Percentiles rank a stretch among this genome's conserved stretches.
These are phyloP conservation scores for Oryzias melastigma DNA, from an alignment of 2,113 vertebrate species.

Conservation along the genomic window DNA sequence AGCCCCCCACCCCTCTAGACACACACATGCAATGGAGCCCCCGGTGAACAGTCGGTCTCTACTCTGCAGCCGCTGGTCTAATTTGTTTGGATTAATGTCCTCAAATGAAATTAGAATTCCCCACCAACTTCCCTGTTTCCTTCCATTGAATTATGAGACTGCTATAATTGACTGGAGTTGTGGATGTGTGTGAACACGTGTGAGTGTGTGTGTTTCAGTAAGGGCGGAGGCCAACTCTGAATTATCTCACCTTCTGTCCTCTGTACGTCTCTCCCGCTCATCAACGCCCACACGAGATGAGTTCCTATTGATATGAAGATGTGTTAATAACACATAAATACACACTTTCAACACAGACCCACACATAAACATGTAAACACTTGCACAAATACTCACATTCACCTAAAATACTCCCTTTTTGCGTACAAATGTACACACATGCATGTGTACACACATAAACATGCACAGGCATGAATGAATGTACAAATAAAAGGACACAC, in stretches of 20 bases:
- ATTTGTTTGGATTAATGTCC: conserved; percentile 76
- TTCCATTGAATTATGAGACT: conserved; percentile 64
- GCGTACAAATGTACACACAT: neutral
- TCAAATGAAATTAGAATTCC: conserved; percentile 74
- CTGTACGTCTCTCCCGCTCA: conserved; percentile 4
- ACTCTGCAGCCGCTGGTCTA: conserved; percentile 47
- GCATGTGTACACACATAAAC: too few relatives aligned
- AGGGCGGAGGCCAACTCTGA: conserved; percentile 16
- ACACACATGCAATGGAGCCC: conserved; percentile 1
- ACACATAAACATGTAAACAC: neutral
- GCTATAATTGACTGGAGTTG: conserved; percentile 74
- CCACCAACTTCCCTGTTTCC: conserved; percentile 68
- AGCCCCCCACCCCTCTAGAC: conserved; percentile 14
- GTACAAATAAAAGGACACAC: too few relatives aligned
- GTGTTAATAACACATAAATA: neutral
- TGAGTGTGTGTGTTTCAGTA: neutral
- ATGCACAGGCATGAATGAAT: too few relatives aligned
- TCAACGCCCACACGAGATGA: conserved; percentile 61
- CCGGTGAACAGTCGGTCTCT: conserved; percentile 25
- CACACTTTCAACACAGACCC: neutral
- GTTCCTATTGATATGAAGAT: conserved; percentile 64
- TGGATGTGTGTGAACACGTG: neutral
- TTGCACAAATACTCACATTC: too few relatives aligned
- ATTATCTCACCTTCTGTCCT: conserved; percentile 18
- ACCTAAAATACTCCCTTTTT: too few relatives aligned